phyloP scores from a whole-genome alignment of 2,797 vertebrate genomes.

The Pseudochirops cupreus region DNA sequence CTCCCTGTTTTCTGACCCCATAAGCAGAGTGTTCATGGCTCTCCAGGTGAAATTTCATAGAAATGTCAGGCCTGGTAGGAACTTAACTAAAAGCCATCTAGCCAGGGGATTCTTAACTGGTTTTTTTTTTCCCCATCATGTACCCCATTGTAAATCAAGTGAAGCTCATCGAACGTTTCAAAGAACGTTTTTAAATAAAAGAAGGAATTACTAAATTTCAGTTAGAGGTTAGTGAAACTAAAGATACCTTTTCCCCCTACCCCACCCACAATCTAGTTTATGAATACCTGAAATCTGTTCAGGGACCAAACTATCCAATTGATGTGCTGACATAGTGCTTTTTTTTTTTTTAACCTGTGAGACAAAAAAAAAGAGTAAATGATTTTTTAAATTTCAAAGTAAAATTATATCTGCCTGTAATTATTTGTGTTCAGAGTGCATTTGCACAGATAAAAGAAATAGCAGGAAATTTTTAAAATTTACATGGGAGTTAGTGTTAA shows the following conservation, averaged over 20 bases:
- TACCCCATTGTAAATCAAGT: not conserved
- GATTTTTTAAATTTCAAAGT: not conserved
- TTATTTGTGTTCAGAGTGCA: not conserved
- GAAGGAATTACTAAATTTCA: not conserved
- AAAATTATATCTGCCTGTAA: not conserved
- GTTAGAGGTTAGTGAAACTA: not conserved
- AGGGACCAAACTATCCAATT: not conserved
- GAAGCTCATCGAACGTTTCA: not conserved
- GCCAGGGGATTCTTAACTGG: not conserved
- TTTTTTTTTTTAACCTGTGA: not conserved
- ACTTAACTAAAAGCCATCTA: not conserved
- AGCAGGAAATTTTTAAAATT: not conserved
- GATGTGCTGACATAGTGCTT: not conserved
- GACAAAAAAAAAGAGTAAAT: not conserved
- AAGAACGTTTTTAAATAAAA: not conserved
- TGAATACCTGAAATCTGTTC: not conserved
- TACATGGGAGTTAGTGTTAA: not conserved
- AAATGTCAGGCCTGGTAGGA: not conserved
- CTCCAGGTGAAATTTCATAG: not conserved
- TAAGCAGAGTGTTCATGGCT: not conserved
- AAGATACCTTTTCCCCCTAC: not conserved
- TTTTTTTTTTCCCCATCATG: not conserved
- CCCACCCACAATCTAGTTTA: too few relatives aligned
- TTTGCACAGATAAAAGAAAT: not conserved
- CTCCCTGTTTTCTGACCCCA: not conserved